Evolutionary conservation across 2,888 invertebrate genomes (phyloP).

Genomic region (Phaedon cochleariae): DNA sequence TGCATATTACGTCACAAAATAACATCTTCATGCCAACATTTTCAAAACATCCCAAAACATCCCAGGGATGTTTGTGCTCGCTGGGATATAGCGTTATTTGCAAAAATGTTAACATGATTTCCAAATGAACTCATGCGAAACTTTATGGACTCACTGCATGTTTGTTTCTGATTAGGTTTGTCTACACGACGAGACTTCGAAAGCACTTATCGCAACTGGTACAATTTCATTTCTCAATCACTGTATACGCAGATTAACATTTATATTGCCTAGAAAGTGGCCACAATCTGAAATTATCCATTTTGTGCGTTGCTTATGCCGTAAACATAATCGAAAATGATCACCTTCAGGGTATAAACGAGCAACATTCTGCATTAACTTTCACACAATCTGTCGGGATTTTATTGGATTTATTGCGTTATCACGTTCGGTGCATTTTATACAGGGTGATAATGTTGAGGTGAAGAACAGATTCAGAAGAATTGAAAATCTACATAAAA

Average conservation of each 20-base stretch:
- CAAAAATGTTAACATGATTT: no score
- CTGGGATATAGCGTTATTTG: no score
- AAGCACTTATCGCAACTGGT: conserved; percentile 22
- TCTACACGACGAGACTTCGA: not conserved
- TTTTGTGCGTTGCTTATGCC: conserved; percentile 37
- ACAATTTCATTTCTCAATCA: conserved; percentile 30
- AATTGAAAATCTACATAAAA: no score
- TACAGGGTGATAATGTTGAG: no score
- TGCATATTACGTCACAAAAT: no score
- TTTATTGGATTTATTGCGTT: conserved; percentile 28
- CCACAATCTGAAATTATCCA: conserved; percentile 35
- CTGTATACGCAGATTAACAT: conserved; percentile 32
- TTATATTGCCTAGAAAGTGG: conserved; percentile 40
- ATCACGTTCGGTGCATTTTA: conserved; percentile 16
- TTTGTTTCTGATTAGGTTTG: not conserved
- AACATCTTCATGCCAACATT: no score
- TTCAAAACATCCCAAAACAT: no score
- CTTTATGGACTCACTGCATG: no score
- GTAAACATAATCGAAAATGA: conserved; percentile 40
- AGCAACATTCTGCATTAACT: conserved; percentile 30
- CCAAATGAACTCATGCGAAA: no score
- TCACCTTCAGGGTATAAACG: conserved; percentile 24
- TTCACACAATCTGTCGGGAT: conserved; percentile 31
- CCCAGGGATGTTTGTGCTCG: no score
- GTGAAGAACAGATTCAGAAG: no score